These are phyloP conservation scores for Fistularia commersonii DNA, from an alignment of 2,797 vertebrate species.

Conservation along the genomic window DNA sequence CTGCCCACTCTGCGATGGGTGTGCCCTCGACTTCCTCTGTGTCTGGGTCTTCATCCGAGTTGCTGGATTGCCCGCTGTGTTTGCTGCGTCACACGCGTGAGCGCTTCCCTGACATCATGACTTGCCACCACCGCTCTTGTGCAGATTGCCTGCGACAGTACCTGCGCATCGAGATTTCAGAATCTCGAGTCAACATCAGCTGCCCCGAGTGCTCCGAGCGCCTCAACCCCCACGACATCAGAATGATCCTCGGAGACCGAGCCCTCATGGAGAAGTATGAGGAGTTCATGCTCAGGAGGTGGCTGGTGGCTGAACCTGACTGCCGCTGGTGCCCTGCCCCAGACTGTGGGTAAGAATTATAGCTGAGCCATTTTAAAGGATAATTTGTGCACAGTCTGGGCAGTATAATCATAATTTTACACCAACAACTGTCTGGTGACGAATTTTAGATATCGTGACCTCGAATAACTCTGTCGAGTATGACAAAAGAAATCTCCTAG, in stretches of 20 bases:
- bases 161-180: conserved; percentile 96
- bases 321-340: conserved; percentile 98
- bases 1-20: conserved; percentile 66
- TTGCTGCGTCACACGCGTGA: conserved; percentile 90
- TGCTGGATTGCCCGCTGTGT: conserved; percentile 95
- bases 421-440: too few species aligned
- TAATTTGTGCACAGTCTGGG: neutral
- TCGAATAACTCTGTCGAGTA: too few species aligned
- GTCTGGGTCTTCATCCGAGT: conserved; percentile 74
- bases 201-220: conserved; percentile 97
- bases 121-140: conserved; percentile 95
- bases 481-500: too few species aligned
- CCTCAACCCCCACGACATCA: conserved; percentile 97
- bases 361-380: neutral
- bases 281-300: conserved; percentile 97
- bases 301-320: conserved; percentile 94
- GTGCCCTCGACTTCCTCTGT: conserved; percentile 75
- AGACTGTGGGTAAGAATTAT: conserved; percentile 88
- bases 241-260: conserved; percentile 90
- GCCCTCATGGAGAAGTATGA: conserved; percentile 98
- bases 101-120: conserved; percentile 97
- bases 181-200: conserved; percentile 96
- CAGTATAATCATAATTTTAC: too few species aligned
- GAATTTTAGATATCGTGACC: too few species aligned
- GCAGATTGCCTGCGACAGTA: conserved; percentile 97